A percentile compares a stretch with the other conserved stretches of the same genome.
These are phyloP conservation scores for Diarsia mendica DNA, from an alignment of 2,888 invertebrate species.

Conservation along the genomic window DNA sequence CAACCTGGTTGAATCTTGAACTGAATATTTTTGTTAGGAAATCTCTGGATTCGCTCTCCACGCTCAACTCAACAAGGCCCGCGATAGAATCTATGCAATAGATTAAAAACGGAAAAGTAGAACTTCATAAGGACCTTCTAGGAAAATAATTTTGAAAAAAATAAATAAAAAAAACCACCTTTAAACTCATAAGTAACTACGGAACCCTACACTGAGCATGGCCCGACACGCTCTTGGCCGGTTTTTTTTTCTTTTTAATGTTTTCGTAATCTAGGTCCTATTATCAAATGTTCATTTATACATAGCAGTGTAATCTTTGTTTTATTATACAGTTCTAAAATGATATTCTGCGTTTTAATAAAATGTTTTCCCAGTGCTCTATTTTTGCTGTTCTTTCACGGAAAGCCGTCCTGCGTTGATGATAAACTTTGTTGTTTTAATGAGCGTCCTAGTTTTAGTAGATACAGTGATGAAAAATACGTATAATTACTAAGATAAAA, in stretches of 20 bases:
- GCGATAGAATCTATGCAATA: too few species aligned
- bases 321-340: constrained; percentile 14
- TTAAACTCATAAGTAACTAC: too few species aligned
- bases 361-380: neutral
- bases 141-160: too few species aligned
- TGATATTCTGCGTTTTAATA: constrained; percentile 23
- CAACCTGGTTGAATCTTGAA: too few species aligned
- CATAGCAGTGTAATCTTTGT: constrained; percentile 17
- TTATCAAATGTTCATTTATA: constrained; percentile 1
- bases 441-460: constrained; percentile 31
- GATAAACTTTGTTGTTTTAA: constrained; percentile 23
- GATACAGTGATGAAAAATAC: neutral
- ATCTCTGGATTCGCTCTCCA: too few species aligned
- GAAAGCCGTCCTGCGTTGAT: constrained; percentile 18
- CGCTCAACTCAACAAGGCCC: too few species aligned
- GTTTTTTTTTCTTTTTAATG: neutral
- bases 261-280: constrained; percentile 2
- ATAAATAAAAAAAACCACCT: too few species aligned
- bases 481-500: neutral
- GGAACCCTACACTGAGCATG: too few species aligned
- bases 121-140: too few species aligned
- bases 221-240: too few species aligned
- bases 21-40: too few species aligned
- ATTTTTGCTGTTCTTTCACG: constrained; percentile 17
- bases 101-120: too few species aligned